phyloP scores from a whole-genome alignment of 2,797 vertebrate species.

The Thalassophryne amazonica region DNA sequence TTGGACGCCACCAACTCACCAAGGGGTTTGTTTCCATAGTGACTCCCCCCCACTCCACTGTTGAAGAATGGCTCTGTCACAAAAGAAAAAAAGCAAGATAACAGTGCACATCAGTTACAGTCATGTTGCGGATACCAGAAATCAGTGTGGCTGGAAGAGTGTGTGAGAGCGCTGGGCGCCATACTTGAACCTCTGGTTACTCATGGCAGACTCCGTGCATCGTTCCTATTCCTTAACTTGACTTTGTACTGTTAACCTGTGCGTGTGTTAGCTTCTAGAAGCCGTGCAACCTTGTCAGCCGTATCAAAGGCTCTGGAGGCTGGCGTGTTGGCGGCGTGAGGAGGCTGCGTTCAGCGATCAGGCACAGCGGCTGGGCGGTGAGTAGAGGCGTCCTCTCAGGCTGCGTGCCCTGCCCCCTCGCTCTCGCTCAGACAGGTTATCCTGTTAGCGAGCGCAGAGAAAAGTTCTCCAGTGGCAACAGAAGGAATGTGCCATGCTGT shows the following conservation, averaged over 20 bases:
- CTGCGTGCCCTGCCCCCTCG: slow-evolving; percentile 38
- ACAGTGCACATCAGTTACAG: slow-evolving; percentile 62
- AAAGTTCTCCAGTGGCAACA: slow-evolving; percentile 80
- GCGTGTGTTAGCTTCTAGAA: not conserved
- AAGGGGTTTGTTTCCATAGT: slow-evolving; percentile 76
- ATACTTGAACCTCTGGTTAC: not conserved
- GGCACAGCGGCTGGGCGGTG: slow-evolving; percentile 62
- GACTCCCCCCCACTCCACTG: slow-evolving; percentile 38
- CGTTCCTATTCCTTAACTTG: not conserved
- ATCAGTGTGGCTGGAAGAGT: slow-evolving; percentile 22
- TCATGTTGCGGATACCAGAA: slow-evolving; percentile 44
- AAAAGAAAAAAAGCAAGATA: slow-evolving; percentile 49
- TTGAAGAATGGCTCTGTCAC: slow-evolving; percentile 69
- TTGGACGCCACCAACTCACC: slow-evolving; percentile 71
- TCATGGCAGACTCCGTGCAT: not conserved
- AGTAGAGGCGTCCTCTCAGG: slow-evolving; percentile 64
- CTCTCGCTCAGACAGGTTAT: slow-evolving; percentile 65
- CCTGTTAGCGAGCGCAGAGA: slow-evolving; percentile 68
- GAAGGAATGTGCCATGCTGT: slow-evolving; percentile 79
- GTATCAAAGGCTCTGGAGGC: slow-evolving; percentile 34
- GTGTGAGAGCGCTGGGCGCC: not conserved
- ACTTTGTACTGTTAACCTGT: not conserved
- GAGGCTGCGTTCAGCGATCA: slow-evolving; percentile 52
- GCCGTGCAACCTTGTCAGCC: slow-evolving; percentile 3
- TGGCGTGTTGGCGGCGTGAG: slow-evolving; percentile 32